These are phyloP conservation scores for Hofmannophila pseudospretella DNA, from an alignment of 2,888 invertebrate species.

Conservation along the genomic window DNA sequence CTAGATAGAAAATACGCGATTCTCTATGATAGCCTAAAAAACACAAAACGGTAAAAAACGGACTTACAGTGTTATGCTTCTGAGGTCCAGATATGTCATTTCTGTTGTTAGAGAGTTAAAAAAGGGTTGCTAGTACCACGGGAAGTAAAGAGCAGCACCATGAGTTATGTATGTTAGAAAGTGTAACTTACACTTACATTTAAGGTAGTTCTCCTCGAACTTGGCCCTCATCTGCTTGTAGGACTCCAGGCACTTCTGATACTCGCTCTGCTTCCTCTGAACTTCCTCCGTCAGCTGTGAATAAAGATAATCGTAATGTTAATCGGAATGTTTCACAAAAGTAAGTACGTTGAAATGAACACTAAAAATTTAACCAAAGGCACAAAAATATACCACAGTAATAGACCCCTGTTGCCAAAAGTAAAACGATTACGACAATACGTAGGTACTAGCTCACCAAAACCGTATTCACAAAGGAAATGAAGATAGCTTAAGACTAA, in stretches of 20 bases:
- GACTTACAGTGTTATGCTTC: too few relatives aligned
- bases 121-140: too few relatives aligned
- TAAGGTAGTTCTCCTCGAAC: slow-evolving; percentile 95
- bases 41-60: too few relatives aligned
- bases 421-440: too few relatives aligned
- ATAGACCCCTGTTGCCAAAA: not conserved
- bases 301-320: slow-evolving; percentile 28
- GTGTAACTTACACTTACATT: slow-evolving; percentile 81
- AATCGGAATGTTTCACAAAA: too few relatives aligned
- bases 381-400: not conserved
- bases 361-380: too few relatives aligned
- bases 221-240: slow-evolving; percentile 93
- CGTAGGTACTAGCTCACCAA: too few relatives aligned
- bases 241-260: slow-evolving; percentile 93
- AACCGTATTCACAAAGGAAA: not conserved
- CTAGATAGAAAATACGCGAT: too few relatives aligned
- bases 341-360: too few relatives aligned
- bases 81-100: too few relatives aligned
- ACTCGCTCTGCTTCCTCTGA: slow-evolving; percentile 90
- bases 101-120: too few relatives aligned
- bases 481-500: not conserved
- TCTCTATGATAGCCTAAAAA: too few relatives aligned
- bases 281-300: slow-evolving; percentile 93
- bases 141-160: not conserved
- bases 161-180: not conserved